A percentile compares a stretch with the other conserved stretches of the same genome.
Evolutionary conservation across 2,888 invertebrate genomes (phyloP).

Genomic region (Leucophora obtusa): DNA sequence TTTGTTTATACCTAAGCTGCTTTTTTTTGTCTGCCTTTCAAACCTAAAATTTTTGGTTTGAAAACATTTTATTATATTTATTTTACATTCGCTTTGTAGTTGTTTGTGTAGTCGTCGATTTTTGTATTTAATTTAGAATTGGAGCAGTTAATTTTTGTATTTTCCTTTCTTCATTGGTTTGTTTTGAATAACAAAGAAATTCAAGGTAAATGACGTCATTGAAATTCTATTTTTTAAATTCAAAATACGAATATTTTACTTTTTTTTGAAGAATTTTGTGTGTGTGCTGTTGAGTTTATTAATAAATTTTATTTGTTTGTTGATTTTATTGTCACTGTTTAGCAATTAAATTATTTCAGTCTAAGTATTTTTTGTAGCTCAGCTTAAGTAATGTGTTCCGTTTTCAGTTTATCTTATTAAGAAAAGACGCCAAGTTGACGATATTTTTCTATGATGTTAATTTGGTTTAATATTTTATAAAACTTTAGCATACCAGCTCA

Average conservation of each 20-base stretch:
- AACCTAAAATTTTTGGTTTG: background rate
- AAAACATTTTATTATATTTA: conserved; percentile 22
- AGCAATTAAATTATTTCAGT: conserved; percentile 38
- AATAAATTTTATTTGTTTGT: conserved; percentile 24
- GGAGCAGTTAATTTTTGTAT: conserved; percentile 27
- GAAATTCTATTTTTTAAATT: background rate
- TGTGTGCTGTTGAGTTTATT: background rate
- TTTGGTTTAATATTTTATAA: conserved; percentile 37
- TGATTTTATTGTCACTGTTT: conserved; percentile 27
- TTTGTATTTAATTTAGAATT: conserved; percentile 33
- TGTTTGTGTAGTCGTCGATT: background rate
- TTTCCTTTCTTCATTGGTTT: conserved; percentile 5
- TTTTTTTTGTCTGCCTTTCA: conserved; percentile 6
- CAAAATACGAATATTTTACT: background rate
- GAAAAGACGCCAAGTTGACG: conserved; percentile 51
- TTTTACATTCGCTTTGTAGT: background rate
- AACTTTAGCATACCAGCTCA: conserved; percentile 29
- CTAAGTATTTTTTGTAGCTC: background rate
- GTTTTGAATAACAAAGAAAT: background rate
- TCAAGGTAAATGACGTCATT: conserved; percentile 58
- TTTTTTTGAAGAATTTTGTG: background rate
- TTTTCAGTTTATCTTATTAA: conserved; percentile 41
- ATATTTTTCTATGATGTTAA: conserved; percentile 4
- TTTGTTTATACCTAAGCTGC: no score
- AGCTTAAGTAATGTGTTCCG: conserved; percentile 32